Percentiles rank a stretch among this genome's conserved stretches.
These are phyloP conservation scores for Protaetia brevitarsis DNA, from an alignment of 1,140 invertebrate species.

Conservation along the genomic window DNA sequence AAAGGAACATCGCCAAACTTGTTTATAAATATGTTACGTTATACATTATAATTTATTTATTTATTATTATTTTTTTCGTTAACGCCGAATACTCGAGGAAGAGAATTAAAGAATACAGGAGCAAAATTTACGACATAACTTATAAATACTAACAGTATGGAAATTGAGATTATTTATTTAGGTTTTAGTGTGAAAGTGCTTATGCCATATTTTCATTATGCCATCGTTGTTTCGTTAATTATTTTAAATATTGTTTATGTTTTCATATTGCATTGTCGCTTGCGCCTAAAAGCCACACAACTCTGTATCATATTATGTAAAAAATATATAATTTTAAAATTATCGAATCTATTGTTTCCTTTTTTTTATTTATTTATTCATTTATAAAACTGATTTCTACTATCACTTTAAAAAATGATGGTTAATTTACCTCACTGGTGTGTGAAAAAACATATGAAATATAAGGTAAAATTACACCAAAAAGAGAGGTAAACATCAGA, in stretches of 20 bases:
- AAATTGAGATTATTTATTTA: constrained; percentile 38
- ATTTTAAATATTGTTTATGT: constrained; percentile 36
- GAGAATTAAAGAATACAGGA: constrained; percentile 1
- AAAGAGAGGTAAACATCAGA: too few species aligned
- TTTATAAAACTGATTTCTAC: too few species aligned
- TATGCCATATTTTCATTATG: constrained; percentile 35
- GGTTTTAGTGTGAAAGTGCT: constrained; percentile 46
- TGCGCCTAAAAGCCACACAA: constrained; percentile 35
- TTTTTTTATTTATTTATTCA: too few species aligned
- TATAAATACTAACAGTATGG: constrained; percentile 36
- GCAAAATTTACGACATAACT: constrained; percentile 14
- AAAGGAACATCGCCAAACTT: too few species aligned
- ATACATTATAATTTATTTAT: not conserved
- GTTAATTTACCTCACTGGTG: too few species aligned
- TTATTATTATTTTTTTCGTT: constrained; percentile 5
- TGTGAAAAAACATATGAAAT: too few species aligned
- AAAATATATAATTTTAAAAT: constrained; percentile 39
- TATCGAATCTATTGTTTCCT: not conserved
- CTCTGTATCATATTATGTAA: constrained; percentile 46
- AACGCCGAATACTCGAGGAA: not conserved
- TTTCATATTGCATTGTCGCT: constrained; percentile 45
- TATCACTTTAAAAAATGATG: too few species aligned
- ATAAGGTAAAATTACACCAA: too few species aligned
- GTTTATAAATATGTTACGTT: too few species aligned
- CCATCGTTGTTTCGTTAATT: constrained; percentile 42